Base-by-base conservation (phyloP, 2,888 invertebrate genomes). In the Carcina quercana region DNA sequence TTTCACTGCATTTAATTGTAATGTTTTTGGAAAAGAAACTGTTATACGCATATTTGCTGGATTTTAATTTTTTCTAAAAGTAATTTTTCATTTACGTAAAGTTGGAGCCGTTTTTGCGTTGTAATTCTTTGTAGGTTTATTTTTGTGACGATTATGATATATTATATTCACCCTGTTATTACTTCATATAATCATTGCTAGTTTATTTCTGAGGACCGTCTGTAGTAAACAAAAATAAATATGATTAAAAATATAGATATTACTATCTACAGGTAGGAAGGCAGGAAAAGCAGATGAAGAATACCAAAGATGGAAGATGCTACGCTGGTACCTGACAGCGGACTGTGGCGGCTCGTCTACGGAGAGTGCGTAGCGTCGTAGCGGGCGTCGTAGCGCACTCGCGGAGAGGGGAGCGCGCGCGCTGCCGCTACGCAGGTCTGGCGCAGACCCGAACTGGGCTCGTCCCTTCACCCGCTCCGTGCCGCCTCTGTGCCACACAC, bases 301-400 rank as follows among this genome's bases (percentile, higher is more conserved):
- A 6, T 25, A n/a, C 14, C 7, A 24, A 24, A 19, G 28, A 19
- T 15, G 15, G 14, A 21, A n/a, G 27, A 34, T 45, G 42, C 34
- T 24, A 37, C 24, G 28, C 15, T 10, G 15, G 29, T 46, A 83
- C 83, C 82, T 82, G 58, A 79, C 68, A 5, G 72, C 79, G 37
- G 71, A 84, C 15, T 57, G 86, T 19, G 80, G 85, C 2, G 90
- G 89, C 69, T 93, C 93, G 62, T 94, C 94, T 37, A 94, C 92
- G 34, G 93, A 93, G 38, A 94, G 78, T 13, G 94, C 93, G 72
- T 94, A 93, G 65, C 94, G 88, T 33, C 91, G 90, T 28, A 93
- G 83, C 43, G 75, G 82, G 25, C 82, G 76, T 28, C 84, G 69
- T 43, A 83, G 59, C 46, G 80, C 73, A 35, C 70, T 58, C 21